Percentiles rank a stretch among this genome's conserved stretches.
phyloP scores from a whole-genome alignment of 2,113 vertebrate species.

The Microcebus lehilahytsara region DNA sequence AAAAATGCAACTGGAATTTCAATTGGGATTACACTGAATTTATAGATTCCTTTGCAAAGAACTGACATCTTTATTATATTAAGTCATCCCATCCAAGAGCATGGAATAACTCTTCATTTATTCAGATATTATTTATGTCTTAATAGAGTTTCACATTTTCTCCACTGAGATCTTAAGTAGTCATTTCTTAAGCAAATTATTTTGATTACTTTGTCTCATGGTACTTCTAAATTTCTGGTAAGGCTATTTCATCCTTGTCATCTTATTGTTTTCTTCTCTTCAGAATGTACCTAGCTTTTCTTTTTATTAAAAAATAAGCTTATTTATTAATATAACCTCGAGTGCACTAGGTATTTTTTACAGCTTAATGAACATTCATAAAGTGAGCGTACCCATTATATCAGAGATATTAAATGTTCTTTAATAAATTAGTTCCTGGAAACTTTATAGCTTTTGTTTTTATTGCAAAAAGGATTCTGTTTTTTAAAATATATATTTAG shows the following conservation, averaged over 20 bases:
- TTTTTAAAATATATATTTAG: background rate
- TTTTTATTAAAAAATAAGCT: background rate
- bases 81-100: background rate
- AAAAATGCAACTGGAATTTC: background rate
- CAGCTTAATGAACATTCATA: background rate
- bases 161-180: background rate
- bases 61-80: background rate
- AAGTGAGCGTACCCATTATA: background rate
- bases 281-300: background rate
- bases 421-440: background rate
- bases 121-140: background rate
- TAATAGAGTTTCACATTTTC: background rate
- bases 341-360: background rate
- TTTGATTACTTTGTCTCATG: background rate
- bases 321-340: background rate
- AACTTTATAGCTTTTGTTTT: background rate
- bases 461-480: background rate
- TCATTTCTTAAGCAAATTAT: constrained; percentile 6
- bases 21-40: background rate
- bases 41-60: constrained; percentile 26
- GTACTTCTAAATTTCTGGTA: constrained; percentile 13
- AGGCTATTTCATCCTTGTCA: background rate
- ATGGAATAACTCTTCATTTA: background rate
- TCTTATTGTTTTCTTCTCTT: background rate
- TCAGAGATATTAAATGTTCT: background rate